These are phyloP conservation scores for Cryptosula pallasiana DNA, from an alignment of 2,888 invertebrate species.

Conservation along the genomic window DNA sequence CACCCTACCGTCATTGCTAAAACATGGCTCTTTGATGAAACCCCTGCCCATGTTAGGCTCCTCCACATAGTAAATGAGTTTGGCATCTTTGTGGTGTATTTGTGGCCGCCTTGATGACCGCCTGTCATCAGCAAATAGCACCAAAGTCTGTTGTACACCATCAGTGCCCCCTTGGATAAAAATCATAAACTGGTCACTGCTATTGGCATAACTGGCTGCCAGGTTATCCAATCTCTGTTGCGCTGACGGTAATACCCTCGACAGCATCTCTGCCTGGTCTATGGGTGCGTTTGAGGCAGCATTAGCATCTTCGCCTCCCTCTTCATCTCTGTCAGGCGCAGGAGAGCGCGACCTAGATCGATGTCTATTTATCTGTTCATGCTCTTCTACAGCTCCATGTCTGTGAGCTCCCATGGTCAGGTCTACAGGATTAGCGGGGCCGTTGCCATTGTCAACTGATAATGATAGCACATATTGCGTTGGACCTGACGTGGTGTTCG, in stretches of 20 bases:
- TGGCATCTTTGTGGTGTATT: conserved; percentile 66
- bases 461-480: background rate
- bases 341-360: conserved; percentile 8
- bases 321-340: background rate
- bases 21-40: conserved; percentile 86
- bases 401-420: background rate
- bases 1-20: conserved; percentile 81
- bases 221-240: conserved; percentile 10
- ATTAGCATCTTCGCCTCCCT: background rate
- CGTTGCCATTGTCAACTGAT: conserved; percentile 2
- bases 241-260: conserved; percentile 8
- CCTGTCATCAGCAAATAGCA: conserved; percentile 21
- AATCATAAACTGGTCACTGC: conserved; percentile 20
- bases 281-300: conserved; percentile 2
- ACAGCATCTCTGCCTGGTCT: conserved; percentile 22
- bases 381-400: background rate
- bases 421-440: background rate
- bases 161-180: background rate
- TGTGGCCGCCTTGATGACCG: background rate
- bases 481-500: background rate
- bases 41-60: conserved; percentile 85
- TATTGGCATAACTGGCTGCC: background rate
- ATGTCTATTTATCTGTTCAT: background rate
- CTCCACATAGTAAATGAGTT: conserved; percentile 75
- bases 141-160: conserved; percentile 18